A percentile compares a stretch with the other conserved stretches of the same genome.
These are phyloP conservation scores for Glyphotaelius pellucidus DNA, from an alignment of 2,888 invertebrate species.

Conservation along the genomic window DNA sequence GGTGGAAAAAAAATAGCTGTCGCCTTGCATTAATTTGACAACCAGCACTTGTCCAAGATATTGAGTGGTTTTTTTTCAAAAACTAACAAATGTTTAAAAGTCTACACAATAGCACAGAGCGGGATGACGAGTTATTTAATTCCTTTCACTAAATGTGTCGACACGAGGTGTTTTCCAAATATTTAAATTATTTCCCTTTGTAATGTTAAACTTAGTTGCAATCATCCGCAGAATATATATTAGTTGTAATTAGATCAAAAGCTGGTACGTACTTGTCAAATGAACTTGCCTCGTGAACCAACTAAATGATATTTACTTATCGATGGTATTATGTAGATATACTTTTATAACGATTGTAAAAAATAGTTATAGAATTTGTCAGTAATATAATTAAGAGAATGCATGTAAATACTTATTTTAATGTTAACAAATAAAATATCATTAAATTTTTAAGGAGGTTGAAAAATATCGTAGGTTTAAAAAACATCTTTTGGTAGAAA, in stretches of 20 bases:
- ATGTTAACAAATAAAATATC: constrained; percentile 43
- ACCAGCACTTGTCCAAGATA: not conserved
- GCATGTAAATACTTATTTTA: constrained; percentile 39
- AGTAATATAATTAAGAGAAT: not conserved
- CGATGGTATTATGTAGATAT: not conserved
- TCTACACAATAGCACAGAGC: not conserved
- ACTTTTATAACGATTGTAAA: constrained; percentile 2
- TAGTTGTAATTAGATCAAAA: not conserved
- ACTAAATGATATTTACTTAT: not conserved
- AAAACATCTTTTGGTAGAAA: constrained; percentile 39
- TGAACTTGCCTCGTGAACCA: not conserved
- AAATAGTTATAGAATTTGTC: not conserved
- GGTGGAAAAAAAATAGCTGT: not conserved
- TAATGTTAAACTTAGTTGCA: not conserved
- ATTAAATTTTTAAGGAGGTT: constrained; percentile 37
- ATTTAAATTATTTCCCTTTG: not conserved
- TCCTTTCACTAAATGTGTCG: not conserved
- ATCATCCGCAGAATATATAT: not conserved
- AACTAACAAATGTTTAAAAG: too few species aligned
- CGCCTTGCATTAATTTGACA: not conserved
- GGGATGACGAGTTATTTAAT: not conserved
- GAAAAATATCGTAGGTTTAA: constrained; percentile 37
- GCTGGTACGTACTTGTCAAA: not conserved
- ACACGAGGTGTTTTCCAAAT: not conserved
- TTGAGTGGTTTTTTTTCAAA: not conserved